phyloP scores from a whole-genome alignment of 2,888 invertebrate species.

The Prosopocoilus inquinatus region DNA sequence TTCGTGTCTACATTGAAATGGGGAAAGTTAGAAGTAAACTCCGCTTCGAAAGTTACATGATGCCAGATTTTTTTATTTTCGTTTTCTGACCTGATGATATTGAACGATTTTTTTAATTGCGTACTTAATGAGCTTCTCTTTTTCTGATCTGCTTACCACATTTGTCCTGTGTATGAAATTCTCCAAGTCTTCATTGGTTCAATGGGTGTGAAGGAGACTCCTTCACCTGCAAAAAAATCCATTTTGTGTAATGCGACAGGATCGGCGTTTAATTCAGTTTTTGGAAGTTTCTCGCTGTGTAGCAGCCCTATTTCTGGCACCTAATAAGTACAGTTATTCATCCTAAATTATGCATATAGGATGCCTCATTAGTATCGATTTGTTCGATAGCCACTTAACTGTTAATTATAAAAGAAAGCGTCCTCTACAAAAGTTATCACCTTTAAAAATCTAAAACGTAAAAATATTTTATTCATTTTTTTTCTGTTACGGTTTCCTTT shows the following conservation, averaged over 20 bases:
- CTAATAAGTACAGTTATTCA: conserved; percentile 42
- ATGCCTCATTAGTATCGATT: too few relatives aligned
- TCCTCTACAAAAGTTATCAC: not conserved
- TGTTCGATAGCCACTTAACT: too few relatives aligned
- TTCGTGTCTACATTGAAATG: conserved; percentile 76
- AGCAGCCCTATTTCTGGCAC: conserved; percentile 69
- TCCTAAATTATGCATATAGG: conserved; percentile 2
- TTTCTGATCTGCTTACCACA: conserved; percentile 53
- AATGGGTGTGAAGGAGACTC: conserved; percentile 64
- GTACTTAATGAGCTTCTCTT: not conserved
- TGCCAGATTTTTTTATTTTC: conserved; percentile 12
- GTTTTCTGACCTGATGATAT: conserved; percentile 5
- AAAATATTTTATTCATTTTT: too few relatives aligned
- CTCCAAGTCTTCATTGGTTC: conserved; percentile 75
- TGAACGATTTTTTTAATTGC: not conserved
- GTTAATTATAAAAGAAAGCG: too few relatives aligned
- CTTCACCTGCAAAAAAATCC: conserved; percentile 67
- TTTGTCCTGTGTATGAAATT: conserved; percentile 65
- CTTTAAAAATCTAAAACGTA: too few relatives aligned
- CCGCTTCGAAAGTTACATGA: conserved; percentile 61
- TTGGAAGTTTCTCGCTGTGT: conserved; percentile 67
- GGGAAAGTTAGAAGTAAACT: conserved; percentile 61
- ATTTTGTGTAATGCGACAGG: conserved; percentile 36
- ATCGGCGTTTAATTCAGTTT: conserved; percentile 61
- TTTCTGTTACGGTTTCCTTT: too few relatives aligned